phyloP scores from a whole-genome alignment of 2,888 invertebrate species.

The Galerucella pusilla region DNA sequence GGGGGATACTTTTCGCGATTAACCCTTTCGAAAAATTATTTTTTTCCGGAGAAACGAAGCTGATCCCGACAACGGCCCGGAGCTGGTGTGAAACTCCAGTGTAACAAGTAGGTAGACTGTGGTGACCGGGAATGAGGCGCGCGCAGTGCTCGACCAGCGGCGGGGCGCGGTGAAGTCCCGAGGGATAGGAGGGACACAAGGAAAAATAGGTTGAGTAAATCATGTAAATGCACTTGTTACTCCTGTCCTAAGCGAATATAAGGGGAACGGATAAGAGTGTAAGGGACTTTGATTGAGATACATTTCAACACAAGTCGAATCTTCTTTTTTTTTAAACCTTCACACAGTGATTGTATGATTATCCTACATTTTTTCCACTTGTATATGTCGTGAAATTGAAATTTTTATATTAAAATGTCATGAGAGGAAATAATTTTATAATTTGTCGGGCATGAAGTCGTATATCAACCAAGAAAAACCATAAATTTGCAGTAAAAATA shows the following conservation, averaged over 20 bases:
- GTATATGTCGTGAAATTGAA: no score
- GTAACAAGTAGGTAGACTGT: conserved; percentile 64
- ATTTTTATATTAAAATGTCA: no score
- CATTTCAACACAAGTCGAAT: not conserved
- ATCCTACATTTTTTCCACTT: no score
- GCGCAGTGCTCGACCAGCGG: conserved; percentile 51
- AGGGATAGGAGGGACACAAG: conserved; percentile 18
- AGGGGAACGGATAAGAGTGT: conserved; percentile 5
- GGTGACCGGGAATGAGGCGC: conserved; percentile 61
- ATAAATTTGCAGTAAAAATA: no score
- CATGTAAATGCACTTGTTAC: conserved; percentile 36
- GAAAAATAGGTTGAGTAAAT: conserved; percentile 33
- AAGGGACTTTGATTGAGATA: not conserved
- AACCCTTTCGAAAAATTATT: conserved; percentile 5
- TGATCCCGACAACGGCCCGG: conserved; percentile 60
- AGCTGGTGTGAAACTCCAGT: conserved; percentile 61
- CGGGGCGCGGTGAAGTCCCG: conserved; percentile 12
- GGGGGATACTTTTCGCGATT: conserved; percentile 24
- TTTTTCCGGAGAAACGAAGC: conserved; percentile 54
- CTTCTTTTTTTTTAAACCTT: not conserved
- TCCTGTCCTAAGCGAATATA: conserved; percentile 27
- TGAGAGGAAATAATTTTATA: no score
- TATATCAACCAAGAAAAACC: no score
- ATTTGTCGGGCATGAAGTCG: no score
- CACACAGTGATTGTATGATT: no score